phyloP scores from a whole-genome alignment of 2,113 vertebrate genomes.

The Daboia siamensis region DNA sequence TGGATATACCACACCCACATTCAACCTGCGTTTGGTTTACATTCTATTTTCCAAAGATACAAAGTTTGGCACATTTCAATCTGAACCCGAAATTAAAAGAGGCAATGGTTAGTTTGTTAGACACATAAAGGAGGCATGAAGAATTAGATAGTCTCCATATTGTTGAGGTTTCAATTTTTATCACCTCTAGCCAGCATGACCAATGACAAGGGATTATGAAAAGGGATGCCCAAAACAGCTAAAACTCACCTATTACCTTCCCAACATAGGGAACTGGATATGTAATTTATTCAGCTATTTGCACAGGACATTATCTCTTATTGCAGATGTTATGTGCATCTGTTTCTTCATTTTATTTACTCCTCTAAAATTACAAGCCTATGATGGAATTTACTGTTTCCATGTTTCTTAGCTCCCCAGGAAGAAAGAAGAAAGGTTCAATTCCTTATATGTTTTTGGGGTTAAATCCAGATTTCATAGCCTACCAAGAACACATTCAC shows the following conservation, averaged over 20 bases:
- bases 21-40: neutral
- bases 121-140: neutral
- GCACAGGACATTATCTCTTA: neutral
- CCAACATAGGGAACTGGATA: neutral
- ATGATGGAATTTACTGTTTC: neutral
- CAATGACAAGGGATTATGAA: neutral
- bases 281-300: neutral
- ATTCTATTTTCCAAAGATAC: neutral
- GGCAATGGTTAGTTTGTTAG: neutral
- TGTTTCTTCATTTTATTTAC: neutral
- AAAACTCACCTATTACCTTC: neutral
- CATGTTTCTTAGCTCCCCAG: neutral
- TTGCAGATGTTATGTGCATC: neutral
- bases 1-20: neutral
- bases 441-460: neutral
- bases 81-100: neutral
- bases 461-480: neutral
- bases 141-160: neutral
- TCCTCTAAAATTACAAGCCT: neutral
- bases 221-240: neutral
- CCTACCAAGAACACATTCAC: neutral
- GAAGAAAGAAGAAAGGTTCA: neutral
- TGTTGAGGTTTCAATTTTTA: neutral
- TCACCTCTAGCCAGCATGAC: neutral
- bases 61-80: neutral